Conservation (phyloP, 2,797 vertebrate genomes). For the Oreochromis grahami region DNA sequence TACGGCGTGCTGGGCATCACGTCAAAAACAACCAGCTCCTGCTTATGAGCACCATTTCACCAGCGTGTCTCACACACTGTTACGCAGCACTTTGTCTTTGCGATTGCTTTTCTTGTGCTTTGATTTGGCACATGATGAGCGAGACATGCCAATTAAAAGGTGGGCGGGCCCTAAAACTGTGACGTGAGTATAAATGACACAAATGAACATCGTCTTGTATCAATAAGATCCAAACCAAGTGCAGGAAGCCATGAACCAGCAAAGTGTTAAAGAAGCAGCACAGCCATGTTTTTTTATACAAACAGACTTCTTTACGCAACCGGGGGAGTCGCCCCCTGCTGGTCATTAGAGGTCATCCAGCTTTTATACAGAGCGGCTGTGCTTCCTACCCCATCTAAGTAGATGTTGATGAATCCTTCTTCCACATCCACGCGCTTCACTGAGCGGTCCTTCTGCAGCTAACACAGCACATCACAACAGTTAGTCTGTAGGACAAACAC, state of each 20-base stretch:
- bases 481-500: neutral
- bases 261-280: neutral
- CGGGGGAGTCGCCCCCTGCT: neutral
- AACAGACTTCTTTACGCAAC: neutral
- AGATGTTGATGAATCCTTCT: conserved; percentile 68
- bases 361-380: neutral
- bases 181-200: rapidly evolving
- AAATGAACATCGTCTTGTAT: neutral
- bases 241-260: neutral
- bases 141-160: neutral
- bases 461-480: neutral
- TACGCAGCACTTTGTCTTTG: neutral
- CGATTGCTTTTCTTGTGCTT: neutral
- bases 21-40: neutral
- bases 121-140: neutral
- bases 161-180: neutral
- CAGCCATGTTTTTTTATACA: neutral
- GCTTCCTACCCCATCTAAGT: conserved; percentile 68
- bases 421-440: conserved; percentile 72
- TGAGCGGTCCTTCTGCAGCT: conserved; percentile 42
- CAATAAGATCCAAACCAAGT: neutral
- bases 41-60: neutral
- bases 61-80: neutral
- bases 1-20: neutral
- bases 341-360: neutral